Evolutionary conservation across 2,113 vertebrate species (phyloP).

Genomic region (Gadus macrocephalus): DNA sequence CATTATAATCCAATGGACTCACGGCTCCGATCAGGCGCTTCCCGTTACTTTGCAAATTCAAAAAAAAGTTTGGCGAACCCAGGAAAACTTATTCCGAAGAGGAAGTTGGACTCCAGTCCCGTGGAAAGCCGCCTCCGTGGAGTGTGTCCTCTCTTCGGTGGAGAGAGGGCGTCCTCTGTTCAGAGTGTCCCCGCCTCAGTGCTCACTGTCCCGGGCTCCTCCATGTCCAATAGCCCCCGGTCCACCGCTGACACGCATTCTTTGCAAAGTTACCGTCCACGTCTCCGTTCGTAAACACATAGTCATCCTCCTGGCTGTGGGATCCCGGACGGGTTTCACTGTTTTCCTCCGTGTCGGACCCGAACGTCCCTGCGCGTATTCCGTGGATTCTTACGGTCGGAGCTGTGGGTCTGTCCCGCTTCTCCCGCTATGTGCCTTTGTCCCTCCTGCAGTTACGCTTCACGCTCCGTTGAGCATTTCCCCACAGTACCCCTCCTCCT

Average conservation of each 20-base stretch:
- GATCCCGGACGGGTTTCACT: not conserved
- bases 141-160: no score
- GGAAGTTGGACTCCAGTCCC: not conserved
- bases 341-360: not conserved
- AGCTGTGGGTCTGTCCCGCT: constrained; percentile 23
- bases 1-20: no score
- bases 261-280: constrained; percentile 13
- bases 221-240: constrained; percentile 18
- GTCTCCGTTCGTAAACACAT: constrained; percentile 11
- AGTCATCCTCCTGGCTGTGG: constrained; percentile 19
- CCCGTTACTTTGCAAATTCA: no score
- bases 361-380: constrained; percentile 14
- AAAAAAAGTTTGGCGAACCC: no score
- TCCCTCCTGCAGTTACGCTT: constrained; percentile 67
- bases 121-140: not conserved
- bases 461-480: constrained; percentile 68
- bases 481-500: constrained; percentile 54
- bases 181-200: not conserved
- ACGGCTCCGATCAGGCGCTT: no score
- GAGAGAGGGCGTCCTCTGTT: not conserved
- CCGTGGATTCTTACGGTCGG: constrained; percentile 16
- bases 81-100: no score
- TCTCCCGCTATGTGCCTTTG: constrained; percentile 63
- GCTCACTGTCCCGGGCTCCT: not conserved
- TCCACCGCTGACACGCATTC: constrained; percentile 28